Base-by-base conservation (phyloP, 2,113 vertebrate genomes). In the Sclerurus mexicanus region DNA sequence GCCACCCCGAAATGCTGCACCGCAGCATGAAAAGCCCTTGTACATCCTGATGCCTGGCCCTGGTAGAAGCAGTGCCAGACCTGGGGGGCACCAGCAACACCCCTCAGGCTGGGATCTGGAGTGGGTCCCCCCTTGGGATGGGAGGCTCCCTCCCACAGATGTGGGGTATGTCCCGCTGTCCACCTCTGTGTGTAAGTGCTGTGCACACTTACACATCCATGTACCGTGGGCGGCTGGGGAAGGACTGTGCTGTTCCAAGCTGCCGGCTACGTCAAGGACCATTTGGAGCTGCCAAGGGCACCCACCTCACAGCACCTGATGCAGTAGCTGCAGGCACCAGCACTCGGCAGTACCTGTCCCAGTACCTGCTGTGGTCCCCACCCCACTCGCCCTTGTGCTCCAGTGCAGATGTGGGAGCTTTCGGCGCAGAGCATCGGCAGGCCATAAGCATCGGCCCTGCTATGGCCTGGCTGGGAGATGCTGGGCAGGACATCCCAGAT, bases 281-380 rank as follows among this genome's bases (percentile, higher is more conserved):
- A 50, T 81, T 67, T 39, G 0, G 76, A 95, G 93, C 95, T 19
- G 24, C 93, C 95, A 97, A 97, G 96, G 96, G 91, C 96, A 28
- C 23, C 59, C 75, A 77, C 56, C 40, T 72, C 79, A 49, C 78
- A 21, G 71, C 77, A 75, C 46, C 77, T 28, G 39, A 19, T 8
- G 46, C 46, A 22, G 66, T 23, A 71, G 85, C 73, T 35, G 24
- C 4, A 13, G 73, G n/a, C 1, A 1, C 12, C 25, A 3, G 12
- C 2, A 20, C 3, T 22, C 12, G 3, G 66, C 22, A 24, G 39
- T 31, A 11, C n/a, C 68, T n/a, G 37, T 14, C 44, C 40, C 0
- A 9, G 8, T 21, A 17, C 35, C 58, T 23, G 47, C 39, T n/a
- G 39, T 2, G 11, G 11, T 44, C 5, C 46, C 35, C 12, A 42